Conservation (phyloP, 2,797 vertebrate genomes). For the Neomorphus geoffroyi region DNA sequence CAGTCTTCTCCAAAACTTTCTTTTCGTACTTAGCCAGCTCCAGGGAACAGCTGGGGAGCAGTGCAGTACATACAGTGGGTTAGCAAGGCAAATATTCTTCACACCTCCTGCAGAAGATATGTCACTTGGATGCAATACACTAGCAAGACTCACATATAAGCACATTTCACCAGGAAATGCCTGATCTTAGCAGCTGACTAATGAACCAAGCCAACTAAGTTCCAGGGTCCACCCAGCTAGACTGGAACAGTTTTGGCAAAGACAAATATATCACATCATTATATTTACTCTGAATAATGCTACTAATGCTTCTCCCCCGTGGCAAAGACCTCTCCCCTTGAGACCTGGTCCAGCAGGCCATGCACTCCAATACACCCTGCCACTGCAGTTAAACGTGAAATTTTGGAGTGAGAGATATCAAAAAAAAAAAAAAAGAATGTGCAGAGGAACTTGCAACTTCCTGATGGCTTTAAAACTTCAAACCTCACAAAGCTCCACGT, state of each 20-base stretch:
- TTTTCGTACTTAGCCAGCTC: background rate
- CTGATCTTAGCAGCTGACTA: background rate
- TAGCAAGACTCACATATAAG: background rate
- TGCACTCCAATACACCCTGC: background rate
- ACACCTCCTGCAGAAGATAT: background rate
- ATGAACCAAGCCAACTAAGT: background rate
- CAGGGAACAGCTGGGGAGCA: background rate
- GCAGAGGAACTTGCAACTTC: background rate
- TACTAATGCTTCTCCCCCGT: background rate
- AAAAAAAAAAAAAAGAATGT: background rate
- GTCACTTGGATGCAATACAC: background rate
- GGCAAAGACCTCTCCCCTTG: background rate
- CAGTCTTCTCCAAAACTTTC: background rate
- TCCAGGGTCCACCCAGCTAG: background rate
- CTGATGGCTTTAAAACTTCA: background rate
- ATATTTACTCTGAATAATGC: background rate
- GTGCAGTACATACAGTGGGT: background rate
- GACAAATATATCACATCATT: background rate
- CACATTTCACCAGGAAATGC: fast-evolving
- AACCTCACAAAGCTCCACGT: fast-evolving
- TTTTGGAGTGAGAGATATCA: background rate
- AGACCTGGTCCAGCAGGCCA: background rate
- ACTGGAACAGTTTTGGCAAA: background rate
- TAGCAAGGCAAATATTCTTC: background rate
- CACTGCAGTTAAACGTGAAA: background rate